These are phyloP conservation scores for Silurus glanis DNA, from an alignment of 2,113 vertebrate species.

Conservation along the genomic window DNA sequence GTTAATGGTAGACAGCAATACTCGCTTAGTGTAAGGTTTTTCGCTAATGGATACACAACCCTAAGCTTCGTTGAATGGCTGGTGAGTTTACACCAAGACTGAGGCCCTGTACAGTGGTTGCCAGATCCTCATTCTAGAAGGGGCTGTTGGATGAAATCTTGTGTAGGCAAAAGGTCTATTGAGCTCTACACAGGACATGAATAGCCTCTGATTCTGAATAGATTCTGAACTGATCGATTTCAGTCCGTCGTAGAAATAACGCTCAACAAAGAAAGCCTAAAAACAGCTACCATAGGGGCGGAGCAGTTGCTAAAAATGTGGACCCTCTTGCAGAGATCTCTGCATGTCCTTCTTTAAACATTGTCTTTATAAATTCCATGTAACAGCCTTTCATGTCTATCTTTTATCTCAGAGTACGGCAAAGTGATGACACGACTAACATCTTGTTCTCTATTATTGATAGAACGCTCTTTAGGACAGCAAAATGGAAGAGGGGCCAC, in stretches of 20 bases:
- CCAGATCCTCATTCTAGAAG: too few species aligned
- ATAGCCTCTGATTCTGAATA: too few species aligned
- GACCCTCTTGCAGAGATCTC: slow-evolving; percentile 1
- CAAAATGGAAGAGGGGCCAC: slow-evolving; percentile 38
- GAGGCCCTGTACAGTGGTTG: too few species aligned
- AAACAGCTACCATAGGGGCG: slow-evolving; percentile 3
- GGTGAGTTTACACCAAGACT: too few species aligned
- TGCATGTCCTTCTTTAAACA: slow-evolving; percentile 42
- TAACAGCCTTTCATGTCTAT: slow-evolving; percentile 26
- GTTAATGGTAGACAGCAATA: too few species aligned
- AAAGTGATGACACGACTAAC: background rate
- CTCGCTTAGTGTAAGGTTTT: too few species aligned
- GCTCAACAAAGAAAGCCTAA: background rate
- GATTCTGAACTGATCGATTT: background rate
- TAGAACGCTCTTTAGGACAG: background rate
- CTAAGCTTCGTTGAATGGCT: too few species aligned
- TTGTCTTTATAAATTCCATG: slow-evolving; percentile 37
- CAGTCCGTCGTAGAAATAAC: slow-evolving; percentile 32
- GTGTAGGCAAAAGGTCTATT: too few species aligned
- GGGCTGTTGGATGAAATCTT: too few species aligned
- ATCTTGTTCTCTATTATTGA: slow-evolving; percentile 19
- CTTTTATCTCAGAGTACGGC: background rate
- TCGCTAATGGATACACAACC: too few species aligned
- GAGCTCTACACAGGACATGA: too few species aligned
- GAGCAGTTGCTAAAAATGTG: slow-evolving; percentile 31